phyloP scores from a whole-genome alignment of 2,797 vertebrate genomes.

The Phrynocephalus guinanensis region DNA sequence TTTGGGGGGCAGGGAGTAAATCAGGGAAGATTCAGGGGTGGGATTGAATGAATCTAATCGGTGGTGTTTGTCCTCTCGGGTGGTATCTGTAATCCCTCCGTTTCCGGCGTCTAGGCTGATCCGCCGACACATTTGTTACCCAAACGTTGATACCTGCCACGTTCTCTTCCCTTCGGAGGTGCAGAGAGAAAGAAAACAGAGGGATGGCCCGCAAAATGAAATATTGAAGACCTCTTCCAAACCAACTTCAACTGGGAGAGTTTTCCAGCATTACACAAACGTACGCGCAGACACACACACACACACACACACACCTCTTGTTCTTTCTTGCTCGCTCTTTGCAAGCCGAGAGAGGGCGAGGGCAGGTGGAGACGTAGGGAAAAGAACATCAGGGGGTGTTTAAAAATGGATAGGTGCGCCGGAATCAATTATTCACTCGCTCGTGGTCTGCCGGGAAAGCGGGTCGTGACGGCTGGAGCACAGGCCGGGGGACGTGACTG shows the following conservation, averaged over 20 bases:
- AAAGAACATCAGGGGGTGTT: not conserved
- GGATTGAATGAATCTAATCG: not conserved
- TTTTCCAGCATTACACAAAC: not conserved
- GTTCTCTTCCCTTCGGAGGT: not conserved
- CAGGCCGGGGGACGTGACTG: not conserved
- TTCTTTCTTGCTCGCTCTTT: too few relatives aligned
- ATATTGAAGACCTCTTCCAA: slow-evolving; percentile 1
- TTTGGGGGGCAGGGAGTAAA: not conserved
- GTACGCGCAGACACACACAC: too few relatives aligned
- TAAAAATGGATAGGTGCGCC: slow-evolving; percentile 16
- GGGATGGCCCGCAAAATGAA: not conserved
- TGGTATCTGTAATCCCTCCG: slow-evolving; percentile 44
- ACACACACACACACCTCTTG: too few relatives aligned
- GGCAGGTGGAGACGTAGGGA: not conserved
- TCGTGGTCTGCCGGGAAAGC: not conserved
- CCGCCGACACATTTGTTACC: slow-evolving; percentile 48
- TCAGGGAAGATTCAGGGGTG: not conserved
- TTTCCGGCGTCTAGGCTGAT: slow-evolving; percentile 53
- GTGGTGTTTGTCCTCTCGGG: slow-evolving; percentile 49
- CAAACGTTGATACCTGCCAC: slow-evolving; percentile 44
- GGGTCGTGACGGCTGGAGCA: not conserved
- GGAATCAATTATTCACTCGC: not conserved
- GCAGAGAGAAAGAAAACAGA: too few relatives aligned
- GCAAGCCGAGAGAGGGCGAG: not conserved
- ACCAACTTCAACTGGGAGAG: not conserved